Base-by-base conservation (phyloP, 1,140 invertebrate species). In the Prorops nasuta region DNA sequence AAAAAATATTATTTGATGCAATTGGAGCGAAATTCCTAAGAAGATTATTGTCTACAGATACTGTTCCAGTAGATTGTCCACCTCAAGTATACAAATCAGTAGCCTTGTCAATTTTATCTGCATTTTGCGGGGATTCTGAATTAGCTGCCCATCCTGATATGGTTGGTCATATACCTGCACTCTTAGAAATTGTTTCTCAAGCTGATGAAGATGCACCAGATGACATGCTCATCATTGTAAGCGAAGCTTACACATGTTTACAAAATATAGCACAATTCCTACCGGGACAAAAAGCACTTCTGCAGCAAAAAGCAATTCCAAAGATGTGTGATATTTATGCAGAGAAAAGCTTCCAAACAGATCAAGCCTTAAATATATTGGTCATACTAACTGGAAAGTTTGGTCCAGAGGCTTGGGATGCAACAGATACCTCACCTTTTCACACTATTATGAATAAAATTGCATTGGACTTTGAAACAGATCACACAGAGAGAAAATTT, bases 31-130 rank as follows among this genome's bases (percentile, higher is more conserved):
- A 87, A 46, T 95, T 94, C 73, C 66, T 96, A 10, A 85, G 86
- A 62, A 86, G 89, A 49, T 71, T 95, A 35, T 72, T 96, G n/a
- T 83, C 84, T 2, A 84, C 83, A 20, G 80, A 83, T 54, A 84
- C 87, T 54, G 83, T 88, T 17, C 86, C 90, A 44, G 85, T 87
- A 44, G 91, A 92, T 60, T 93, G 91, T 60, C 91, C 91, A 3
- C 86, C 89, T 0, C 81, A 88, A 36, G 86, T 95, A 18, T 95
- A 93, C 71, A 93, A 94, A 77, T 94, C 91, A 2, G 86, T 96
- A 14, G 91, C 91, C 0, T 71, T 95, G 6, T 91, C 90, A 2
- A 84, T 95, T 36, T 75, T 95, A 8, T 89, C 90, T 0, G 84
- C 84, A 31, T 92, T 96, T 74, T 92, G 90, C 59, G 79, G 79